Base-by-base conservation (phyloP, 2,797 vertebrate genomes). In the Buceros bicornis region DNA sequence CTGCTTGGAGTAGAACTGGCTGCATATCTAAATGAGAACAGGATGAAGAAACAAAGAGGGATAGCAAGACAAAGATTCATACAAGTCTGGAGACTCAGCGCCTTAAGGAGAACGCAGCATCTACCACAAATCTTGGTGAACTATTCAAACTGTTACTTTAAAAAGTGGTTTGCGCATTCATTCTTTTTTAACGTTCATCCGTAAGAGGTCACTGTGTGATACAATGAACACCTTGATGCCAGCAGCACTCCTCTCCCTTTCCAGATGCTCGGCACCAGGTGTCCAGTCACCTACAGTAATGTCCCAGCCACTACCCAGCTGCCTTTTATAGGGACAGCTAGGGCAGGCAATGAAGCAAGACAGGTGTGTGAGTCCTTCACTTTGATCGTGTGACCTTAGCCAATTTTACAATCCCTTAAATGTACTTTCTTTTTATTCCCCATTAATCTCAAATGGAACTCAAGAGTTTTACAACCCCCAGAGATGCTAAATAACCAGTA, bases 201-300 rank as follows among this genome's bases (percentile, higher is more conserved):
- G 8, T 89, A 87, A 93, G 74, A 91, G 84, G 87, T 82, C 83
- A 91, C 78, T 87, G 74, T 74, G 64, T 73, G 60, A 87, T 29
- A 61, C 1, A 0, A 33, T 6, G 33, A 87, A 82, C 61, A 74
- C 40, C 21, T 37, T 73, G 47, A 28, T 64, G 86, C 42, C 73
- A 87, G 70, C 88, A 82, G 33, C 83, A 53, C 35, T 94, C 45
- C 48, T 35, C 58, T 89, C 45, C 89, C 48, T 77, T 87, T 45
- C 74, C 50, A 64, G 29, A 71, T 16, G 67, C 29, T 89, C 67
- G 73, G 65, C 48, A 72, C 29, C 45, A 80, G 56, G 45, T 50
- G 33, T n/a, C 62, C 57, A 60, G 60, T 57, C 92, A 80, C 54
- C 83, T 60, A 48, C 56, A 73, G 82, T 18, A n/a, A 64, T 5